Base-by-base conservation (phyloP, 1,140 invertebrate genomes). In the Aplysia californica region DNA sequence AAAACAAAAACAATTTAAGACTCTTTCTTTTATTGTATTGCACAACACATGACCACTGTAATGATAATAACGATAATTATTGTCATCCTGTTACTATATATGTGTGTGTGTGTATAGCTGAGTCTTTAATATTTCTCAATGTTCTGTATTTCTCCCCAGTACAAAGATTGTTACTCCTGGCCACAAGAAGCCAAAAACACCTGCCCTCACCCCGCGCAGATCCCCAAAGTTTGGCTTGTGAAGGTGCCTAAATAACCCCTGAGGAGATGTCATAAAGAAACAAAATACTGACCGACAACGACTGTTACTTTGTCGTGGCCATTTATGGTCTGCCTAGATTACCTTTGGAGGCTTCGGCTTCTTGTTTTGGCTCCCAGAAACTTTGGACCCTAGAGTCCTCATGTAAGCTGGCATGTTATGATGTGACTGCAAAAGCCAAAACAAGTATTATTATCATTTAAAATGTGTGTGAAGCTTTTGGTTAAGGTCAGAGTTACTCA, bases 101-200 rank as follows among this genome's bases (percentile, higher is more conserved):
- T 21, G 26, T 21, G 10, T 61, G 26, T 29, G 15, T 21, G 58
- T 15, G n/a, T n/a, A 15, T 50, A 50, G 38, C 4, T 5, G 18
- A 76, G 61, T 15, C 18, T 61, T 36, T 73, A 10, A 36, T 39
- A 35, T 66, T 73, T 26, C n/a, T n/a, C n/a, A n/a, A n/a, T n/a
- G n/a, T 73, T 61, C 35, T 41, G 38, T 81, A 79, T 79, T 80
- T 79, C 76, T 74, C 89, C 88, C 23, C 80, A 92, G 92, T 59
- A 88, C 89, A 75, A 90, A 92, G 71, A 94, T 95, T 77, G 92
- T 93, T 1, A 94, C 93, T 0, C 94, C 94, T 0, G 94, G 94
- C 0, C 82, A 91, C 26, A 87, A 87, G 74, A 92, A 93, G 79
- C 92, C 92, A 6, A 91, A 90, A 41, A 93, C 93, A 0, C 90